Evolutionary conservation across 2,797 vertebrate species (phyloP).

Genomic region (Xerus rutilus): DNA sequence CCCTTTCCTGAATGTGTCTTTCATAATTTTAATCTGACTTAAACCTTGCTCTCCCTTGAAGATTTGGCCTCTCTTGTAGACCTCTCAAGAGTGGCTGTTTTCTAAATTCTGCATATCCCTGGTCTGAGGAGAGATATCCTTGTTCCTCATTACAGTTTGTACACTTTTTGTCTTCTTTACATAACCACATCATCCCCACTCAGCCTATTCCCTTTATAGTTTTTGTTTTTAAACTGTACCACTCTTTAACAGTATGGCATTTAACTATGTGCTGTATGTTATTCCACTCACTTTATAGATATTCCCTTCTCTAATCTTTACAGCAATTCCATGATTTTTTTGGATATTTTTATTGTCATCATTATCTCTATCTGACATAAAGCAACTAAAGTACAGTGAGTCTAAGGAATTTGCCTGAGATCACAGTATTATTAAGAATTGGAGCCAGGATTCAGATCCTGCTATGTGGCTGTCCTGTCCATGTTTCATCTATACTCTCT

Average conservation of each 20-base stretch:
- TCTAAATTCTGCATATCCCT: background rate
- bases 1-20: background rate
- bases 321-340: background rate
- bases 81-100: background rate
- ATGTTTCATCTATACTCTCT: background rate
- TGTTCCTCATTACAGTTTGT: background rate
- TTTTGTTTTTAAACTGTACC: background rate
- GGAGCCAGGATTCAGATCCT: background rate
- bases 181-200: background rate
- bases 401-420: background rate
- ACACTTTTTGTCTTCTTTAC: background rate
- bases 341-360: background rate
- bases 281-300: background rate
- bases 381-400: background rate
- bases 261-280: background rate
- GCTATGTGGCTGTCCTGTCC: background rate
- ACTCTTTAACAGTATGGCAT: background rate
- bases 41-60: background rate
- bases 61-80: background rate
- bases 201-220: background rate
- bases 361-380: background rate
- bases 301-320: background rate
- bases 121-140: background rate
- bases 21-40: conserved; percentile 13
- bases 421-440: background rate